Evolutionary conservation across 2,797 vertebrate species (phyloP).

Genomic region (Xenopus petersii): DNA sequence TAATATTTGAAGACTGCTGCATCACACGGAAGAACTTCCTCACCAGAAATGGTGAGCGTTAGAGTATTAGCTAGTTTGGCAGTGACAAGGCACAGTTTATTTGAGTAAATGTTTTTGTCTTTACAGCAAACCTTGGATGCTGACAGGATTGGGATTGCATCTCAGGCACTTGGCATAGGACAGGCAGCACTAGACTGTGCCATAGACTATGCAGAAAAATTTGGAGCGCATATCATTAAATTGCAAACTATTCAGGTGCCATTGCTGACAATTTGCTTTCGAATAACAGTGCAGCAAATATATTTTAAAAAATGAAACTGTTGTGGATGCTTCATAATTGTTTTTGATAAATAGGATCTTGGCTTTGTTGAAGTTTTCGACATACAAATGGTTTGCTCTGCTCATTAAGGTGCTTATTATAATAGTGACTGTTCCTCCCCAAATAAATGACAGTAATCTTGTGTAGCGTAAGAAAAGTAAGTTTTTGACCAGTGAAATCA

Average conservation of each 20-base stretch:
- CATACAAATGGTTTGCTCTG: no score
- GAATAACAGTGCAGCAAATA: not conserved
- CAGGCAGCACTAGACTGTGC: conserved; percentile 93
- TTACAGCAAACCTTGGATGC: conserved; percentile 91
- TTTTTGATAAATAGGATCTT: no score
- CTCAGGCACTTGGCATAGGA: conserved; percentile 91
- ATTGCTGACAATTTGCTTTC: not conserved
- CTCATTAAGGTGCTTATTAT: no score
- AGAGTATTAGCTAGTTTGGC: not conserved
- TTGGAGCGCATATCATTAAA: conserved; percentile 84
- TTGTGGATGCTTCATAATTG: no score
- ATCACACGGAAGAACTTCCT: conserved; percentile 80
- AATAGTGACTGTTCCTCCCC: no score
- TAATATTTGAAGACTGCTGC: conserved; percentile 94
- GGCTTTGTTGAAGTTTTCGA: no score
- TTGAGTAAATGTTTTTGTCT: not conserved
- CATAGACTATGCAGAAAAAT: conserved; percentile 86
- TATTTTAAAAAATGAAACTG: no score
- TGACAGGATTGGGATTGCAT: conserved; percentile 88
- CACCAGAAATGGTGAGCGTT: conserved; percentile 82
- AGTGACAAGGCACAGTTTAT: not conserved
- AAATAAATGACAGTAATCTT: no score
- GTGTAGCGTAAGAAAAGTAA: no score
- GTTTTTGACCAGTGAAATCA: no score
- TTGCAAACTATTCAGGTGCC: conserved; percentile 89